Percentiles rank a stretch among this genome's conserved stretches.
Conservation (phyloP, 2,113 vertebrate genomes). For the Tetraodon nigroviridis region DNA sequence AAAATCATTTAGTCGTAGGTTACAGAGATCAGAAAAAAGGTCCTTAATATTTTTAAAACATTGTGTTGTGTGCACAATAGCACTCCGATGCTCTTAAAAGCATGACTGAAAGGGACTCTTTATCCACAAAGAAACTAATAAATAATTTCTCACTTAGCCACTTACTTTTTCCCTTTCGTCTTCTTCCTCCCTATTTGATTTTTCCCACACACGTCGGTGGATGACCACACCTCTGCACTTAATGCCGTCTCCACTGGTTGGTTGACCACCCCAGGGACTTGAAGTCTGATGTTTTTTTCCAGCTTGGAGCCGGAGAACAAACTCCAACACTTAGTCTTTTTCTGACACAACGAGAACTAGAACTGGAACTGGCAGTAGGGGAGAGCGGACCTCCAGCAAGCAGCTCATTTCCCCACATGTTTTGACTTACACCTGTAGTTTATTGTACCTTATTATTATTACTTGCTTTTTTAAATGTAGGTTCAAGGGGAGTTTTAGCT, state of each 20-base stretch:
- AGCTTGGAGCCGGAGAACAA: constrained; percentile 18
- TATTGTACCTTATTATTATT: too few species aligned
- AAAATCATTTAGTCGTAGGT: not conserved
- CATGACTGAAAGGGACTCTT: constrained; percentile 12
- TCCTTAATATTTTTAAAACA: too few species aligned
- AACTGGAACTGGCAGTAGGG: too few species aligned
- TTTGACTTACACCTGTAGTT: too few species aligned
- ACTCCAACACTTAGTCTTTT: constrained; percentile 22
- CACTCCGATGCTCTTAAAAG: not conserved
- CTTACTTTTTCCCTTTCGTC: not conserved
- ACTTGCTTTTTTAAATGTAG: not conserved
- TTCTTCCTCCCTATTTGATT: not conserved
- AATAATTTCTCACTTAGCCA: constrained; percentile 22
- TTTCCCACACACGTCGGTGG: constrained; percentile 10
- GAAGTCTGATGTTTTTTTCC: not conserved
- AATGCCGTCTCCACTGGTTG: not conserved
- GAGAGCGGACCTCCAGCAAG: too few species aligned
- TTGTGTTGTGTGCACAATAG: constrained; percentile 4
- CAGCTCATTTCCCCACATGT: too few species aligned
- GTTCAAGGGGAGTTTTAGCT: not conserved
- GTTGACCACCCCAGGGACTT: constrained; percentile 5
- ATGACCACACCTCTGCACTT: constrained; percentile 5
- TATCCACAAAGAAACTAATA: constrained; percentile 30
- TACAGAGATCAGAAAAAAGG: too few species aligned
- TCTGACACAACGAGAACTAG: not conserved